Base-by-base conservation (phyloP, 1,140 invertebrate genomes). In the Drusus annulatus region DNA sequence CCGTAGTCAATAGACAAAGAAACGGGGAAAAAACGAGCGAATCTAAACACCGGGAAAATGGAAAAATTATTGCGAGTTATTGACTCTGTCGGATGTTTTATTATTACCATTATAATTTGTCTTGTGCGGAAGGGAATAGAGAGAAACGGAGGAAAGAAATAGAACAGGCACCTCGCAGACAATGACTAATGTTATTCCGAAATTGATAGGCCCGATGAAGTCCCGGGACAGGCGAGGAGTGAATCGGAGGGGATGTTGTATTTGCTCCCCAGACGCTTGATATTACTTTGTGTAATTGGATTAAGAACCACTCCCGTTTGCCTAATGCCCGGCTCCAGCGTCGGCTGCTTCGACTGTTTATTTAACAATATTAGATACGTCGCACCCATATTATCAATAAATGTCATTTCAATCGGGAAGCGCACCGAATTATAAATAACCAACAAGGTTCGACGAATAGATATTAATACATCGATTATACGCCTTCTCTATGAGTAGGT, bases 251-350 rank as follows among this genome's bases (percentile, higher is more conserved):
- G 31, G 76, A 21, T 23, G 45, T 54, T 54, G 13, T 25, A 65
- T 45, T 15, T 56, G 17, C 45, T 76, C 81, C 68, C 81, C 52
- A 77, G 78, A 82, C 80, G 75, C 76, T 80, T 77, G 80, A 77
- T 79, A 84, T 84, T 82, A 82, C 83, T 84, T 80, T 78, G 76
- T 80, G 78, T 82, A 84, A 84, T 84, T 84, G 80, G 80, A 84
- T 84, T 84, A 82, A 84, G 74, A 76, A 84, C 83, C 83, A 84
- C 83, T 84, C 83, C 83, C 80, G 83, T 84, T 84, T 84, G 80
- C 80, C 80, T 80, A 77, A 45, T 45, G 36, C 36, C 36, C 36
- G 36, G 36, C 36, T 45, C 8, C 60, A 68, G 68, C 80, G 62
- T 45, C 69, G 76, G 45, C 75, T 84, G 75, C 80, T 82, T 82